Evolutionary conservation across 1,140 invertebrate genomes (phyloP), one percentile per base, ranked within the genome.

Genomic region (Bicyclus anynana): DNA sequence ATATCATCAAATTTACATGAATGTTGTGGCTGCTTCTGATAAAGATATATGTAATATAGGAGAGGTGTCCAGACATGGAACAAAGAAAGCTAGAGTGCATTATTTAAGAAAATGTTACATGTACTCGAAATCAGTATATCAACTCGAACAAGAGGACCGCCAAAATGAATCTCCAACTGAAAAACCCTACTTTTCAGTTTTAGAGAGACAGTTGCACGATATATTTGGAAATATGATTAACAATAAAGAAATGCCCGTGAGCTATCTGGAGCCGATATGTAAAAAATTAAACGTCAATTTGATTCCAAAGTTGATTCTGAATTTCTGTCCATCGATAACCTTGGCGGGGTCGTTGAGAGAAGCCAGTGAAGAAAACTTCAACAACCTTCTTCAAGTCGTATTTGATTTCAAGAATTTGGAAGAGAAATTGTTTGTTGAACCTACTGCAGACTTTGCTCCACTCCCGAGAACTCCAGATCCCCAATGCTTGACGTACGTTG

Each of bases 171-270:
- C 47, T 16, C 18, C 62, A 1, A 46, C 49, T 10, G 77, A 79
- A 17, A 35, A 48, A 14, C 74, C 85, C 1, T 86, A 89, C 38
- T 88, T 88, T 54, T 65, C 77, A 7, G 65, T 89, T 17, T 67
- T 90, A 42, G 85, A 88, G 26, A 67, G 69, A 56, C 77, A 82
- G 14, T 65, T 89, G 7, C 87, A 89, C 57, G 75, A 87, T 48
- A 86, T 90, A 67, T 86, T 89, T 48, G 86, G 88, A 6, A 79
- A 78, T 52, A 83, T 90, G 77, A 81, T 90, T n/a, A 82, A 84
- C 27, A 80, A 80, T 42, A 84, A 87, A 63, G 79, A 85, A 50
- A 69, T 88, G 10, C 74, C 81, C 0, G 74, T 90, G 1, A 82
- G 83, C 1, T 67, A 73, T 57, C 74, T 90, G 38, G 89, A 90